A percentile compares a stretch with the other conserved stretches of the same genome.
Evolutionary conservation across 2,113 vertebrate genomes (phyloP).

Genomic region (Danionella cerebrum): DNA sequence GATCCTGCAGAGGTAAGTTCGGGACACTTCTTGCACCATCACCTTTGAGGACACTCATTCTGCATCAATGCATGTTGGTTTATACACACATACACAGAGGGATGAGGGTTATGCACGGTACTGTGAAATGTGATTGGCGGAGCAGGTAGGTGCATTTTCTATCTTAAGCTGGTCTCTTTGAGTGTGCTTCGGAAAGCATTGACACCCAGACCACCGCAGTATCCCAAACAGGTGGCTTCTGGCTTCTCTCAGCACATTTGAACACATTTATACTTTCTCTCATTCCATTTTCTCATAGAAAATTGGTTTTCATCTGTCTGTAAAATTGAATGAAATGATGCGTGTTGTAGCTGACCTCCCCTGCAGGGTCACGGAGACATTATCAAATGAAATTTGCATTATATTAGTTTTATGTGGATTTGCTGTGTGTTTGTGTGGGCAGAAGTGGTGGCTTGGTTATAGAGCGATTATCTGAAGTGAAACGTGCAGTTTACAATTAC

Average conservation of each 20-base stretch:
- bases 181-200: conserved; percentile 16
- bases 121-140: conserved; percentile 15
- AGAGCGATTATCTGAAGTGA: background rate
- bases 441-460: background rate
- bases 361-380: background rate
- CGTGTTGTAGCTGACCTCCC: background rate
- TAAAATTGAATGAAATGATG: conserved; percentile 36
- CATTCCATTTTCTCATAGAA: conserved; percentile 25
- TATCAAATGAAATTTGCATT: conserved; percentile 26
- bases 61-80: conserved; percentile 33
- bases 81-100: conserved; percentile 8
- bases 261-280: conserved; percentile 21
- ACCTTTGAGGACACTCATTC: background rate
- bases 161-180: conserved; percentile 14
- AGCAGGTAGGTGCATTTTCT: conserved; percentile 45
- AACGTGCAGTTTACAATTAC: background rate
- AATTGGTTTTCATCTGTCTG: conserved; percentile 22
- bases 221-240: conserved; percentile 17
- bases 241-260: conserved; percentile 17
- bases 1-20: conserved; percentile 37
- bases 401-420: conserved; percentile 14
- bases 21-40: background rate
- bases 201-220: conserved; percentile 19
- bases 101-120: background rate
- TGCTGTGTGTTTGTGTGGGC: conserved; percentile 17